Evolutionary conservation across 2,113 vertebrate genomes (phyloP).

Genomic region (Bufo bufo): DNA sequence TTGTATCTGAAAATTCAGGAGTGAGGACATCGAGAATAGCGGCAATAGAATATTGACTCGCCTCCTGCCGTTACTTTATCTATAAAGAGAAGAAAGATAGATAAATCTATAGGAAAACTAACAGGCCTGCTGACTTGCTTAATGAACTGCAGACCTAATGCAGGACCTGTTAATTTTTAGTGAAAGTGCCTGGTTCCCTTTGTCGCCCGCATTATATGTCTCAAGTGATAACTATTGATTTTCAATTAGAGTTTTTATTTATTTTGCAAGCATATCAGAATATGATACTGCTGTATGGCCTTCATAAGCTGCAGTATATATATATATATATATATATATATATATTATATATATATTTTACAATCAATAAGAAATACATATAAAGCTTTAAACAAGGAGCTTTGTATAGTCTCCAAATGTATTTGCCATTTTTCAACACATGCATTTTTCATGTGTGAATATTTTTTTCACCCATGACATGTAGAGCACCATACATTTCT

Average conservation of each 20-base stretch:
- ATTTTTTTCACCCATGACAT: no score
- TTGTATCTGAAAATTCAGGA: not conserved
- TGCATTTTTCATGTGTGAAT: no score
- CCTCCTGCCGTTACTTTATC: constrained; percentile 2
- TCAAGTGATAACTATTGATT: constrained; percentile 23
- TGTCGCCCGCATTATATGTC: not conserved
- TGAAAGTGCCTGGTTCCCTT: not conserved
- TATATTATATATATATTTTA: not conserved
- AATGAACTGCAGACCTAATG: constrained; percentile 53
- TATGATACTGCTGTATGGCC: not conserved
- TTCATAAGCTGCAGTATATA: not conserved
- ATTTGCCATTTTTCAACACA: no score
- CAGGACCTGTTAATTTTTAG: constrained; percentile 24
- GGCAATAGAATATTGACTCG: not conserved
- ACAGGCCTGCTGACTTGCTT: constrained; percentile 29
- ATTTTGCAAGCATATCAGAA: not conserved
- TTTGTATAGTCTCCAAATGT: not conserved
- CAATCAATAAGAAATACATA: not conserved
- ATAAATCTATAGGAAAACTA: constrained; percentile 44
- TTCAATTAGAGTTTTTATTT: not conserved
- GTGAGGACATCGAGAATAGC: not conserved
- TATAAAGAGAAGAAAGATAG: constrained; percentile 20
- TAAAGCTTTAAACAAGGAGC: not conserved
- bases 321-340: not conserved
- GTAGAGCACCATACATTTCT: no score